Percentiles rank a stretch among this genome's conserved stretches.
These are phyloP conservation scores for Melopsittacus undulatus DNA, from an alignment of 2,797 vertebrate genomes.

Conservation along the genomic window DNA sequence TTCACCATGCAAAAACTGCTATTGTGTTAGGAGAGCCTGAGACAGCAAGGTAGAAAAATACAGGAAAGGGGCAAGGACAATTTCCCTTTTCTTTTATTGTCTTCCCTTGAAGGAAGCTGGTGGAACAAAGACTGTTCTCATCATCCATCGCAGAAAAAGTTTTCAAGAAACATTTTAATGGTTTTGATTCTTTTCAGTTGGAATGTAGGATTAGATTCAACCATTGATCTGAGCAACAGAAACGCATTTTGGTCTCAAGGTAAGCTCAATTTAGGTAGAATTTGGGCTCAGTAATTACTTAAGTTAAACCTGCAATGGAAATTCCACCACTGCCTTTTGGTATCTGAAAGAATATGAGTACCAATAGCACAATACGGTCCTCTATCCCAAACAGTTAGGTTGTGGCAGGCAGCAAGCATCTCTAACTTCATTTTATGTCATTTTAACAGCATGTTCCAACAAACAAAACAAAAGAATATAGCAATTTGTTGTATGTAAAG, in stretches of 20 bases:
- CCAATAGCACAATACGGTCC: not conserved
- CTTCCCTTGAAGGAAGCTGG: not conserved
- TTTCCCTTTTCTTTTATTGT: not conserved
- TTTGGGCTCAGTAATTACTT: not conserved
- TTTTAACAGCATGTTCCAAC: not conserved
- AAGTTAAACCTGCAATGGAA: not conserved
- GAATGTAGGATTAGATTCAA: not conserved
- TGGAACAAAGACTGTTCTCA: not conserved
- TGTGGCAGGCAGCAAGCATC: not conserved
- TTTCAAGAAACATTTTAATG: not conserved
- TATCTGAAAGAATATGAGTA: not conserved
- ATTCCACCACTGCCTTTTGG: fast-evolving
- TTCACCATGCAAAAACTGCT: not conserved
- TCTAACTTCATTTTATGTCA: not conserved
- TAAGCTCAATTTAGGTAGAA: not conserved
- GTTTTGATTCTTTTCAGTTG: not conserved
- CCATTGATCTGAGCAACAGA: not conserved
- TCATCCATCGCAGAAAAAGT: not conserved
- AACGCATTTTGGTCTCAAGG: not conserved
- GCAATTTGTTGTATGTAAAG: not conserved
- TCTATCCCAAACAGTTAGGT: not conserved
- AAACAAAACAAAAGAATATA: not conserved
- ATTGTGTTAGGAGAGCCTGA: not conserved
- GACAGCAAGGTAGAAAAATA: not conserved
- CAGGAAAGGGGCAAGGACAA: not conserved